Evolutionary conservation across 2,113 vertebrate genomes (phyloP), one percentile per base, ranked within the genome.

Genomic region (Gymnorhina tibicen): DNA sequence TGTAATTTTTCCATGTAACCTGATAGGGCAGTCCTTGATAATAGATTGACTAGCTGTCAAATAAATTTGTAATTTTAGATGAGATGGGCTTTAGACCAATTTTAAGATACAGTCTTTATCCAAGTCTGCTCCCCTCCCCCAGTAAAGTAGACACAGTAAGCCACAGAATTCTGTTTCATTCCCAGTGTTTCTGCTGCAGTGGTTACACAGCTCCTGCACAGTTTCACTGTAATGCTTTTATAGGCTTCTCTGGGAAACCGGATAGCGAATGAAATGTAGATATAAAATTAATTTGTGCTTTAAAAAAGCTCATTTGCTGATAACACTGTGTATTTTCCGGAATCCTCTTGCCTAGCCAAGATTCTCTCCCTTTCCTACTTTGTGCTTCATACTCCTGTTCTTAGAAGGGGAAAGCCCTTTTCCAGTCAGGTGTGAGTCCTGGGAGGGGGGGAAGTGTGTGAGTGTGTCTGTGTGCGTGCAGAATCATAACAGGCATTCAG

Each of bases 51-150:
- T 96, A 78, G 55, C 78, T 82, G 95, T 94, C 84, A 86, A 35
- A 92, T 58, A 94, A 85, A 66, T 97, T 93, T 89, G 80, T 95
- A 95, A 97, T 97, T 96, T 93, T 90, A 97, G 93, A 91, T 93
- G 91, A 96, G 91, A 74, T 53, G 56, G 68, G 70, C 16, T 95
- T 94, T 87, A 81, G 55, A 95, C 81, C 87, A 73, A 75, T 87
- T 94, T 89, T 88, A 92, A 95, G 89, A 62, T 86, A 62, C 33
- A 74, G 56, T 74, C 88, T 93, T 91, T 74, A 59, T 86, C 64
- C 72, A 70, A 83, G 88, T 46, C 46, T 88, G 42, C 42, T 94
- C 80, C 95, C 91, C 52, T 90, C 85, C 91, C 78, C 78, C 53
- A 27, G 69, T 26, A 4, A 33, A 82, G 67, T 72, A 87, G 66